Percentiles rank a stretch among this genome's conserved stretches.
Evolutionary conservation across 2,113 vertebrate genomes (phyloP).

Genomic region (Zosterops lateralis): DNA sequence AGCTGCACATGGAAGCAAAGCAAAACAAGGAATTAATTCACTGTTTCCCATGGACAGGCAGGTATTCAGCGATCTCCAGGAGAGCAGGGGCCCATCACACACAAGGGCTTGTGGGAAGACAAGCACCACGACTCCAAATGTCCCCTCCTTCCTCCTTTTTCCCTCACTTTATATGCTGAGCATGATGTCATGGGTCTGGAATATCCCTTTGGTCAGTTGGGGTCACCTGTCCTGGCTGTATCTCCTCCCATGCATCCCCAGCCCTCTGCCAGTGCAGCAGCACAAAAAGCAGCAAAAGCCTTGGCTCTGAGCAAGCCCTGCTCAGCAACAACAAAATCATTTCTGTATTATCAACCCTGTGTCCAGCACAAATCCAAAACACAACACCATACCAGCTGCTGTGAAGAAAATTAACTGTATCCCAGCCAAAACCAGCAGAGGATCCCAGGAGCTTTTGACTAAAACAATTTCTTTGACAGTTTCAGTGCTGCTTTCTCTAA

Average conservation of each 20-base stretch:
- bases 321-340: not conserved
- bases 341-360: not conserved
- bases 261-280: fast-evolving
- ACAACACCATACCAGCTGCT: too few relatives aligned
- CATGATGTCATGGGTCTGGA: not conserved
- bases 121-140: not conserved
- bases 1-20: not conserved
- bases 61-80: not conserved
- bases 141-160: not conserved
- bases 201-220: not conserved
- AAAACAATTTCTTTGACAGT: not conserved
- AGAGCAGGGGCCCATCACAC: too few relatives aligned
- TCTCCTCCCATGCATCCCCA: not conserved
- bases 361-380: not conserved
- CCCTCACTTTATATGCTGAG: not conserved
- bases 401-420: not conserved
- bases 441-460: not conserved
- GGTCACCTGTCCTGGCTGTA: not conserved
- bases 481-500: not conserved
- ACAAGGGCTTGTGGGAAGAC: not conserved
- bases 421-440: not conserved
- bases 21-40: not conserved
- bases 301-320: not conserved
- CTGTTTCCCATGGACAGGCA: not conserved
- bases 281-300: not conserved